Evolutionary conservation across 2,888 invertebrate genomes (phyloP), one percentile per base, ranked within the genome.

Genomic region (Brachypalpus laphriformis): DNA sequence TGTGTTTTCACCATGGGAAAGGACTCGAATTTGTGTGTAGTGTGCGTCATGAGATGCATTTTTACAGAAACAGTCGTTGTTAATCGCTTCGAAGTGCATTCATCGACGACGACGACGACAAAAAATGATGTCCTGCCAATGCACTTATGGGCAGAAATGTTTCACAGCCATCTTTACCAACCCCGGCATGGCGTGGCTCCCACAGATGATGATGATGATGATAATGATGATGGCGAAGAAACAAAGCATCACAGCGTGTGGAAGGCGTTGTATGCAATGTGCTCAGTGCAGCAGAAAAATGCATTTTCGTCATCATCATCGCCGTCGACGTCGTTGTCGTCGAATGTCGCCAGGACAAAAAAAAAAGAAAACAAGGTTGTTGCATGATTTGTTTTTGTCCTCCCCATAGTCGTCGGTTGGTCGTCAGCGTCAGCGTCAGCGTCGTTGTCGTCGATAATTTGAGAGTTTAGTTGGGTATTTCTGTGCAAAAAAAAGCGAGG

Each of bases 221-320:
- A n/a, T n/a, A n/a, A n/a, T n/a, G 63, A 65, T 34, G 57, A 68
- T 68, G 83, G 16, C 49, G 63, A 49, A 16, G 57, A 70, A 65
- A 70, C 63, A 71, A 80, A 70, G 45, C 74, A 66, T 22, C 68
- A 66, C 68, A 57, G 68, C 54, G 54, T 16, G 51, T 20, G 54
- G 77, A 47, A 51, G 82, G 61, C 82, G 82, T 72, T 68, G 70
- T 78, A 76, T 65, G 65, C 45, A 75, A 45, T 47, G 54, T 76
- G 75, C 22, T 80, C 80, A 85, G 65, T 85, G 85, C 85, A 80
- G 85, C 80, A 85, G 80, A 85, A 85, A 85, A 85, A 71, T 85
- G 85, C 85, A 85, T 80, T 85, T 85, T 80, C 80, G 42, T 51
- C 75, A 65, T 77, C 71, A 47, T 63, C 47, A 31, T 56, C 47